These are phyloP conservation scores for Athalia rosae DNA, from an alignment of 2,888 invertebrate species.

Conservation along the genomic window DNA sequence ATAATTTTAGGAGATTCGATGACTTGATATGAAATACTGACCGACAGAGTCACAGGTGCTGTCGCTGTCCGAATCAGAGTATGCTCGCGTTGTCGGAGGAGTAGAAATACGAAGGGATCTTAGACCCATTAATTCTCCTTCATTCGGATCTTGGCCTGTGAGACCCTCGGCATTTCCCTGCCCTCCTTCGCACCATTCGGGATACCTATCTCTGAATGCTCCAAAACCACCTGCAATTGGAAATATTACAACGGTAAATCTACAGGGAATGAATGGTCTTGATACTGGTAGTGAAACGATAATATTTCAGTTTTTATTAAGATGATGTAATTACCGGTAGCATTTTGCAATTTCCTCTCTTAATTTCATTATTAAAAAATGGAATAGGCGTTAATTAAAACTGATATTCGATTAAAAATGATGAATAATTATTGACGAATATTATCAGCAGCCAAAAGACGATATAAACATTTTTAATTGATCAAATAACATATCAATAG, in stretches of 20 bases:
- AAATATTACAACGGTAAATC: slow-evolving; percentile 54
- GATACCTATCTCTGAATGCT: slow-evolving; percentile 88
- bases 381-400: neutral
- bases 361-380: neutral
- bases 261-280: slow-evolving; percentile 44
- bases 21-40: slow-evolving; percentile 51
- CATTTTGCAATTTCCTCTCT: neutral
- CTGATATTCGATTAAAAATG: slow-evolving; percentile 10
- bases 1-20: neutral
- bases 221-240: slow-evolving; percentile 87
- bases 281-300: slow-evolving; percentile 40
- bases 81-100: slow-evolving; percentile 80
- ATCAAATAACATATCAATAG: slow-evolving; percentile 35
- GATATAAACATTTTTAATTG: slow-evolving; percentile 8
- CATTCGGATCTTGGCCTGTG: slow-evolving; percentile 70
- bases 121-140: slow-evolving; percentile 80
- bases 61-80: slow-evolving; percentile 83
- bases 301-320: slow-evolving; percentile 69
- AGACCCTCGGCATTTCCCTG: slow-evolving; percentile 74
- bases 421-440: slow-evolving; percentile 5
- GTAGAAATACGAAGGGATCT: slow-evolving; percentile 86
- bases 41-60: slow-evolving; percentile 72
- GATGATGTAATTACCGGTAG: neutral
- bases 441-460: neutral
- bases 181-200: slow-evolving; percentile 93